Conservation (phyloP, 2,888 invertebrate genomes). For the Euphydryas editha region DNA sequence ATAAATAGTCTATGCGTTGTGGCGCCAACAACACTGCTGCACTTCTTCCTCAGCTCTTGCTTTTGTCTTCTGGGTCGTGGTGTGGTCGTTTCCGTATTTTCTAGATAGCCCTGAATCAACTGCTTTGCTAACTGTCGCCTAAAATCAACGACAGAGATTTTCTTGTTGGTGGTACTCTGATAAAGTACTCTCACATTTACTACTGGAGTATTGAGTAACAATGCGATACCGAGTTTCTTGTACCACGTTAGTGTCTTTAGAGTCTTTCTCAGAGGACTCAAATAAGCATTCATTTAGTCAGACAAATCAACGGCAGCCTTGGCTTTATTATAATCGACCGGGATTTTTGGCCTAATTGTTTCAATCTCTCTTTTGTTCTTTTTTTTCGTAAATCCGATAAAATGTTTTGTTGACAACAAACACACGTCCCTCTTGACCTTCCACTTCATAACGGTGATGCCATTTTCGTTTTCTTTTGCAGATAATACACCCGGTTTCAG, state of each 20-base stretch:
- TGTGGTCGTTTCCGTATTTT: not conserved
- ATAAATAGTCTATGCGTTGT: no score
- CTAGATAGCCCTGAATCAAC: not conserved
- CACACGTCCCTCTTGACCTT: conserved; percentile 45
- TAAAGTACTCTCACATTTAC: conserved; percentile 26
- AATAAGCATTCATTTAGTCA: conserved; percentile 35
- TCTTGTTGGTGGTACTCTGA: conserved; percentile 41
- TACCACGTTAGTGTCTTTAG: conserved; percentile 31
- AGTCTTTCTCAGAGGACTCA: conserved; percentile 25
- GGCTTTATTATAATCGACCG: conserved; percentile 48
- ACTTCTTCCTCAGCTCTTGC: not conserved
- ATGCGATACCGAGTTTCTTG: conserved; percentile 34
- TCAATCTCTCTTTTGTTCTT: conserved; percentile 17
- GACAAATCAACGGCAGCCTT: conserved; percentile 28
- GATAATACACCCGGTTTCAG: conserved; percentile 43
- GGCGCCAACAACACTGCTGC: no score
- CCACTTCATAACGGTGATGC: conserved; percentile 44
- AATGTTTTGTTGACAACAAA: conserved; percentile 46
- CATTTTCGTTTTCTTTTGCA: conserved; percentile 43
- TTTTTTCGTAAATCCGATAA: conserved; percentile 11
- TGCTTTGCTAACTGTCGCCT: conserved; percentile 1
- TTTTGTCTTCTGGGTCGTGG: conserved; percentile 3
- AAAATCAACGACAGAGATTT: conserved; percentile 18
- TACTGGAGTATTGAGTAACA: conserved; percentile 31
- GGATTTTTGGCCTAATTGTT: conserved; percentile 42